These are phyloP conservation scores for Fregata magnificens DNA, from an alignment of 2,113 vertebrate species.

Conservation along the genomic window DNA sequence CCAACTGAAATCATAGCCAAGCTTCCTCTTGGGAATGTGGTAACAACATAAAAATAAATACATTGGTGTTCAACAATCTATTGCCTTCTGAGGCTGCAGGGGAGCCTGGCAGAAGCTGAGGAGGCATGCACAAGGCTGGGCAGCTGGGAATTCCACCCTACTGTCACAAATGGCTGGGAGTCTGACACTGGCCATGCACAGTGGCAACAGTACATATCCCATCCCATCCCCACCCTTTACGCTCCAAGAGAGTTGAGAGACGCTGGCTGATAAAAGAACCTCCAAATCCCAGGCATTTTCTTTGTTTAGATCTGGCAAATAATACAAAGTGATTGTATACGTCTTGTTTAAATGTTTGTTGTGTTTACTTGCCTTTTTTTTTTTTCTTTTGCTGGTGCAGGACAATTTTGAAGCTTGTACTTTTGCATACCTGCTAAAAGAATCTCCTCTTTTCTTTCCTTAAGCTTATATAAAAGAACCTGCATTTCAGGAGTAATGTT, in stretches of 20 bases:
- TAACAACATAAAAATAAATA: slow-evolving; percentile 67
- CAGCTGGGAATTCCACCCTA: slow-evolving; percentile 48
- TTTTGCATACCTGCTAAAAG: not conserved
- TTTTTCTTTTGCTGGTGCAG: not conserved
- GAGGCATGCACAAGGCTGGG: slow-evolving; percentile 49
- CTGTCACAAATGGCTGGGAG: not conserved
- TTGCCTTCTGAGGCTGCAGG: slow-evolving; percentile 28
- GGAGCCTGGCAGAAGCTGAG: slow-evolving; percentile 5
- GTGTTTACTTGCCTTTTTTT: not conserved
- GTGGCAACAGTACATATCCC: not conserved
- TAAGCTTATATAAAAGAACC: not conserved
- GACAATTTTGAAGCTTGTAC: not conserved
- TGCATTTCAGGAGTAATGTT: not conserved
- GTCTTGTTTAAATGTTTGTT: not conserved
- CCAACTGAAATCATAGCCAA: slow-evolving; percentile 66
- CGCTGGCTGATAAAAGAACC: not conserved
- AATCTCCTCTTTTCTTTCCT: not conserved
- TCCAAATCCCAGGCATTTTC: not conserved
- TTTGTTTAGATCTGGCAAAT: not conserved
- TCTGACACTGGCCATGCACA: not conserved
- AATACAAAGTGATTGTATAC: not conserved
- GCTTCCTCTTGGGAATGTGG: slow-evolving; percentile 33
- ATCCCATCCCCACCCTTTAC: not conserved
- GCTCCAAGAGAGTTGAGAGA: not conserved
- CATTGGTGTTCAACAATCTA: slow-evolving; percentile 35